These are phyloP conservation scores for Phoebastria nigripes DNA, from an alignment of 2,797 vertebrate genomes.

Conservation along the genomic window DNA sequence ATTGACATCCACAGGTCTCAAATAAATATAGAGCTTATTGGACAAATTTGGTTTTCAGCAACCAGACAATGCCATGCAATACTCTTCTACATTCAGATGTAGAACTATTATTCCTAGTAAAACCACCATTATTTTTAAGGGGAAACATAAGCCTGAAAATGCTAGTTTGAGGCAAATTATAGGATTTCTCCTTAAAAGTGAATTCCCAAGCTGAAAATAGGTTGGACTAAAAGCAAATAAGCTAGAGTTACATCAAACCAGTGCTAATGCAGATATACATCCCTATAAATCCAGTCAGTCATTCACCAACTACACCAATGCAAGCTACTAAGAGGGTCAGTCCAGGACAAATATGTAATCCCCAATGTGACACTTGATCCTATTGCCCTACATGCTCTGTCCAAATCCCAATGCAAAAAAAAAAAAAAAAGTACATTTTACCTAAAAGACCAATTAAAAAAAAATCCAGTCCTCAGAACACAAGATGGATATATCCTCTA, in stretches of 20 bases:
- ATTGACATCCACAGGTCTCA: neutral
- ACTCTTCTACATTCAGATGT: no score
- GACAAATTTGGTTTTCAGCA: neutral
- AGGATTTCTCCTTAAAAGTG: neutral
- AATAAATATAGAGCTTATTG: neutral
- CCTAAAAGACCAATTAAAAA: neutral
- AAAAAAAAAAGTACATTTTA: neutral
- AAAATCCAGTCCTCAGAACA: neutral
- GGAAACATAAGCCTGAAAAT: neutral
- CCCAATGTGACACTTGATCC: constrained; percentile 58
- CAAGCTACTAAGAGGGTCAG: constrained; percentile 58
- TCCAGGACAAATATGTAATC: constrained; percentile 51
- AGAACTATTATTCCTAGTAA: neutral
- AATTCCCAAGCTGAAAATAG: constrained; percentile 2
- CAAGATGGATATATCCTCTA: neutral
- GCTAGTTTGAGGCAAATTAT: neutral
- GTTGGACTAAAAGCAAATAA: constrained; percentile 4
- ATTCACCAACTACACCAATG: constrained; percentile 48
- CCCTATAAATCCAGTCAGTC: constrained; percentile 41
- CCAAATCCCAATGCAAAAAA: neutral
- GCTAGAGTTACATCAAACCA: neutral
- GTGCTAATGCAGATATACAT: constrained; percentile 44
- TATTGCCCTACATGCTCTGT: constrained; percentile 27
- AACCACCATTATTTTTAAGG: neutral
- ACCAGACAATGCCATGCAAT: accelerated